These are phyloP conservation scores for Bimastos eiseni DNA, from an alignment of 2,888 invertebrate genomes.

Conservation along the genomic window DNA sequence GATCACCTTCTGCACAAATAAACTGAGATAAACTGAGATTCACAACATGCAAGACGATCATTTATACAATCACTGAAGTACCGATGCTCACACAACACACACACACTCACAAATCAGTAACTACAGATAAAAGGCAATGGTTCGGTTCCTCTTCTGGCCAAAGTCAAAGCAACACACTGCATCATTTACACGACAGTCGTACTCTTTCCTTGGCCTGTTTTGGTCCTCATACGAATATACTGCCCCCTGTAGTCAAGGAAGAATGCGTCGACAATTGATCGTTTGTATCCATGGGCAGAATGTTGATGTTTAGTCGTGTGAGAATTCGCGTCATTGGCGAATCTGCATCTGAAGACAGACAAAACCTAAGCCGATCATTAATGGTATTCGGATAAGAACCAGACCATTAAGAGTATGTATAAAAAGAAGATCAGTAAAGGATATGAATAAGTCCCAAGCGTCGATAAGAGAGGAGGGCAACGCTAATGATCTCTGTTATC, in stretches of 20 bases:
- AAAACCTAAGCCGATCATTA: neutral
- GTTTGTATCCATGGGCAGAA: neutral
- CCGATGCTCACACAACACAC: neutral
- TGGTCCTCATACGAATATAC: neutral
- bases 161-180: neutral
- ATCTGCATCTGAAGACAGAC: neutral
- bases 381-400: neutral
- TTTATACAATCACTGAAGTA: neutral
- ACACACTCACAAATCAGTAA: neutral
- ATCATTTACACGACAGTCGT: neutral
- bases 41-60: neutral
- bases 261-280: neutral
- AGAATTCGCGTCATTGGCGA: slow-evolving; percentile 18
- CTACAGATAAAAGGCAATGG: neutral
- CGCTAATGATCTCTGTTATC: no score
- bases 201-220: neutral
- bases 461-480: no score
- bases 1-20: neutral
- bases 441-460: no score
- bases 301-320: neutral
- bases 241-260: neutral
- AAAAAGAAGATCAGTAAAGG: neutral
- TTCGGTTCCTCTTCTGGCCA: neutral
- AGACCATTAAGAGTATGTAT: neutral
- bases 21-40: neutral